Evolutionary conservation across 2,888 invertebrate species (phyloP).

Genomic region (Euspilapteryx auroguttella): DNA sequence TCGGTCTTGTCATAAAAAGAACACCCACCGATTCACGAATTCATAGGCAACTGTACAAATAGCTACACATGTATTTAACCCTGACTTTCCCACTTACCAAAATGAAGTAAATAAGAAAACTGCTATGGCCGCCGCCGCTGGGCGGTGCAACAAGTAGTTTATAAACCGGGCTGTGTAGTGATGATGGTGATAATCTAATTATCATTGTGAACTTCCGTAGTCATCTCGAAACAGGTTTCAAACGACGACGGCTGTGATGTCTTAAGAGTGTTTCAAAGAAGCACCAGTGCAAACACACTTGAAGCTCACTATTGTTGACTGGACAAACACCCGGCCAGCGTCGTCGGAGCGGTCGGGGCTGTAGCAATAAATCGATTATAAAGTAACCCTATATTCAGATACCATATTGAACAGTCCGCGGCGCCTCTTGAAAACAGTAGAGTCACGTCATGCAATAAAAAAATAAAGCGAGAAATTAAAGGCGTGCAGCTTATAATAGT

Average conservation of each 20-base stretch:
- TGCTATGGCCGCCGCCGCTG: not conserved
- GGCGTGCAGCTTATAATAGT: constrained; percentile 38
- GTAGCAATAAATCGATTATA: too few relatives aligned
- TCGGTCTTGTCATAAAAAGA: too few relatives aligned
- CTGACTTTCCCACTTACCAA: too few relatives aligned
- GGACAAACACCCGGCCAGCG: too few relatives aligned
- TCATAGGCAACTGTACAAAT: constrained; percentile 38
- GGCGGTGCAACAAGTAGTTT: constrained; percentile 16
- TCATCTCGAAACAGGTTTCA: constrained; percentile 40
- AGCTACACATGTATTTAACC: too few relatives aligned
- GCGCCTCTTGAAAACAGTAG: constrained; percentile 29
- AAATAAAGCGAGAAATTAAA: constrained; percentile 33
- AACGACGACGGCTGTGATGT: constrained; percentile 1
- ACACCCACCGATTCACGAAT: constrained; percentile 53
- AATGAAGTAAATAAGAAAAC: constrained; percentile 30
- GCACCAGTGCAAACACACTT: not conserved
- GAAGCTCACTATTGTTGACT: too few relatives aligned
- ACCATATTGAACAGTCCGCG: constrained; percentile 34
- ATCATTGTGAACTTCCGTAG: constrained; percentile 43
- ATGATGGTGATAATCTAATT: constrained; percentile 41
- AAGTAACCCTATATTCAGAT: constrained; percentile 28
- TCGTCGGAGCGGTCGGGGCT: too few relatives aligned
- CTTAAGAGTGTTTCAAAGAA: not conserved
- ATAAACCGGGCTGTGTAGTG: constrained; percentile 34
- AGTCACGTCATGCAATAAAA: constrained; percentile 32